Evolutionary conservation across 2,113 vertebrate genomes (phyloP), one percentile per base, ranked within the genome.

Genomic region (Lates calcarifer): DNA sequence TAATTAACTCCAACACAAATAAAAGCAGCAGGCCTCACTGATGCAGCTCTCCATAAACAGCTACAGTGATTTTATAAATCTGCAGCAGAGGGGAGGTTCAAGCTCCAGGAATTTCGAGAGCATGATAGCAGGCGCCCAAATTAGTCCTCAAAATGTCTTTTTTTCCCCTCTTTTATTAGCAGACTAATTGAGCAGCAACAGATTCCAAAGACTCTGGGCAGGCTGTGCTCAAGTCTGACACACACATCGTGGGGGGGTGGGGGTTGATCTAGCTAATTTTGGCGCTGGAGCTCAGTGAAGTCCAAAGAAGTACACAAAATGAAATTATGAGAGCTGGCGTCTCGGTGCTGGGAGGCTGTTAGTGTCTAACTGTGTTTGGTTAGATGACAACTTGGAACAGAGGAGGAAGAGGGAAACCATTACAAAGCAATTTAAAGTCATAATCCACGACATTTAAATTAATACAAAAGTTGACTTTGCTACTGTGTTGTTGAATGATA

Each of bases 101-200:
- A 62, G 18, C 77, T 82, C 35, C 47, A 29, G 81, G 73, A 74
- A 71, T 51, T 67, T 55, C 6, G 28, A 72, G 43, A 73, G 65
- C 41, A 57, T 33, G 11, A 82, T 67, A 76, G 39, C 72, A 81
- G 81, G 49, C 64, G 2, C 76, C 81, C 64, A 33, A 82, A 87
- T 82, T 64, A 77, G 13, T 77, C 39, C 45, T 76, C 62, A 60
- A 47, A 65, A 29, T 20, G 31, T 68, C 29, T 65, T n/a, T 65
- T 69, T 57, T 62, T 33, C 33, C 33, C 33, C 20, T 51, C 11
- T 77, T 92, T 89, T 86, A 89, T 79, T n/a, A 82, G 83, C 55
- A 49, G 12, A 31, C 82, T 84, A 72, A 93, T 93, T 87, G 83
- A 82, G 43, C 55, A 82, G 60, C 86, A 86, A 75, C 66, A 74